phyloP scores from a whole-genome alignment of 2,888 invertebrate genomes.

The Volucella inanis region DNA sequence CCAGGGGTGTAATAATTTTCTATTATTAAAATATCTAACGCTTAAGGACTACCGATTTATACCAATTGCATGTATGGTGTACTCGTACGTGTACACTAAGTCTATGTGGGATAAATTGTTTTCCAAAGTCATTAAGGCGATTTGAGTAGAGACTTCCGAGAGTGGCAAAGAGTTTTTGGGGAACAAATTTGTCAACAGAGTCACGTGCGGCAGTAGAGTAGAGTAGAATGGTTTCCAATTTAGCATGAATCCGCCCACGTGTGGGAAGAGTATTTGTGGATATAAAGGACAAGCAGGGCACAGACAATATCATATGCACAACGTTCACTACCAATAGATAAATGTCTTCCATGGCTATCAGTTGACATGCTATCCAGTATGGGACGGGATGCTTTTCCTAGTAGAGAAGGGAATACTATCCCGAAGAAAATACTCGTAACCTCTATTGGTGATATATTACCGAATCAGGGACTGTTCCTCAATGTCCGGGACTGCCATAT shows the following conservation, averaged over 20 bases:
- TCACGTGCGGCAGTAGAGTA: constrained; percentile 65
- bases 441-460: constrained; percentile 71
- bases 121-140: constrained; percentile 72
- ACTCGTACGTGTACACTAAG: constrained; percentile 34
- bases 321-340: constrained; percentile 61
- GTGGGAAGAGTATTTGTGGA: constrained; percentile 25
- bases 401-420: constrained; percentile 54
- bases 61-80: constrained; percentile 1
- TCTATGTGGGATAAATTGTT: constrained; percentile 65
- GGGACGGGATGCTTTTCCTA: constrained; percentile 53
- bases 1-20: constrained; percentile 46
- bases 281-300: constrained; percentile 26
- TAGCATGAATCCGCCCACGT: constrained; percentile 72
- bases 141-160: constrained; percentile 52
- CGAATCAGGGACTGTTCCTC: constrained; percentile 70
- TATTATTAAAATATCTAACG: constrained; percentile 43
- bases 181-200: constrained; percentile 70
- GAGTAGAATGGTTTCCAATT: constrained; percentile 71
- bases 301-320: constrained; percentile 44
- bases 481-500: constrained; percentile 67
- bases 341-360: constrained; percentile 71
- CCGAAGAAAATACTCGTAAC: constrained; percentile 58
- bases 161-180: constrained; percentile 50
- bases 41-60: constrained; percentile 23
- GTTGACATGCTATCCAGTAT: constrained; percentile 71